These are phyloP conservation scores for Glyphotaelius pellucidus DNA, from an alignment of 2,888 invertebrate genomes.

Conservation along the genomic window DNA sequence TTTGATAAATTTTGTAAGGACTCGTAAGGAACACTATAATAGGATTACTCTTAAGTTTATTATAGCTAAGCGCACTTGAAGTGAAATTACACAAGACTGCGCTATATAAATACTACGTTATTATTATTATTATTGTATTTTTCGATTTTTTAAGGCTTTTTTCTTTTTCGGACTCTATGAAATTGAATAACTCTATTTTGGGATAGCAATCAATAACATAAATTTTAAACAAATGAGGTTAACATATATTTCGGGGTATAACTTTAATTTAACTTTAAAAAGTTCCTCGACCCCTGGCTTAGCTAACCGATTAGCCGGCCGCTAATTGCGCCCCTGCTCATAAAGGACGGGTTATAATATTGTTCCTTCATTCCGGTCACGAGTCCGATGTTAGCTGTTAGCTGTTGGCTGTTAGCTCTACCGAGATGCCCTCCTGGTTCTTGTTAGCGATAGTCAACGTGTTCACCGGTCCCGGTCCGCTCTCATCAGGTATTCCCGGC, in stretches of 20 bases:
- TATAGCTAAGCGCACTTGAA: too few relatives aligned
- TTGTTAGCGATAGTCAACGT: not conserved
- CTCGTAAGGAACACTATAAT: too few relatives aligned
- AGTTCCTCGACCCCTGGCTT: not conserved
- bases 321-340: not conserved
- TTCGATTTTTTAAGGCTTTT: too few relatives aligned
- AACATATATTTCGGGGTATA: not conserved
- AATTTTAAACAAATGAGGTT: too few relatives aligned
- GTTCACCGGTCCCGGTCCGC: not conserved
- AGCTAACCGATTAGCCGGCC: not conserved
- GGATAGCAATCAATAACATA: too few relatives aligned
- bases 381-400: not conserved
- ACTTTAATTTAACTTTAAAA: not conserved
- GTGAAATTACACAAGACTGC: too few relatives aligned
- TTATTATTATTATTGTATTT: too few relatives aligned
- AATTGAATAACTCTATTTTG: too few relatives aligned
- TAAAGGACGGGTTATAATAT: not conserved
- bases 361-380: not conserved
- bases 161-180: too few relatives aligned
- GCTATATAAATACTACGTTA: too few relatives aligned
- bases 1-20: too few relatives aligned
- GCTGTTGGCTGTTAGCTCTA: not conserved
- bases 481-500: constrained; percentile 20
- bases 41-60: too few relatives aligned
- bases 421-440: not conserved